phyloP scores from a whole-genome alignment of 2,113 vertebrate species.

The Octodon degus region DNA sequence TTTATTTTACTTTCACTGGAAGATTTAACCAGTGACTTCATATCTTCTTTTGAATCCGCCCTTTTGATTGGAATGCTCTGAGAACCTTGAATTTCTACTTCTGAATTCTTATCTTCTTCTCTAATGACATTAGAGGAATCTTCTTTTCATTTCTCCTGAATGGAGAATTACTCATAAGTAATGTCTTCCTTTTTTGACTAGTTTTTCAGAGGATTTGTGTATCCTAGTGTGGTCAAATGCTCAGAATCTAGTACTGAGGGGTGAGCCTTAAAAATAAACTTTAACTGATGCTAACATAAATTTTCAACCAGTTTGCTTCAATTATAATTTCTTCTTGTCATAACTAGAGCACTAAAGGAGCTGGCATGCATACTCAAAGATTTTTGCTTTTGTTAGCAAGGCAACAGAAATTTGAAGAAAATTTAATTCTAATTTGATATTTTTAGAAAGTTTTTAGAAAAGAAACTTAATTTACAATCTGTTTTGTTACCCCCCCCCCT shows the following conservation, averaged over 20 bases:
- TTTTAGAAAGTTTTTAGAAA: conserved; percentile 66
- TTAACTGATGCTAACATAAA: conserved; percentile 52
- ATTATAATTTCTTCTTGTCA: conserved; percentile 63
- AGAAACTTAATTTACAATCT: conserved; percentile 77
- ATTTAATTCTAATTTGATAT: conserved; percentile 57
- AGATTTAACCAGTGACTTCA: conserved; percentile 71
- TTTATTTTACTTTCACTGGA: conserved; percentile 72
- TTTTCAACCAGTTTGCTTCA: conserved; percentile 76
- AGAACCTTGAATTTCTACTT: conserved; percentile 68
- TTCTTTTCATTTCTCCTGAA: conserved; percentile 79
- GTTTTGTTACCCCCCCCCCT: not conserved
- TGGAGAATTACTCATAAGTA: conserved; percentile 76
- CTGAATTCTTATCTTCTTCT: conserved; percentile 62
- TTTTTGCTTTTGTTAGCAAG: conserved; percentile 62
- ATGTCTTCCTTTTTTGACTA: conserved; percentile 57
- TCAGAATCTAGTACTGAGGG: conserved; percentile 67
- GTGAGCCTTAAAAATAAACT: conserved; percentile 63
- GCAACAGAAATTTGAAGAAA: conserved; percentile 68
- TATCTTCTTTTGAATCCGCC: conserved; percentile 68
- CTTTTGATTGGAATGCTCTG: conserved; percentile 66
- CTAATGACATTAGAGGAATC: conserved; percentile 70
- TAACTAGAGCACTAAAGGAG: conserved; percentile 61
- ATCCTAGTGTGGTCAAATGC: conserved; percentile 8
- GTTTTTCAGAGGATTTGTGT: conserved; percentile 36
- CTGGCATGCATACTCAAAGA: conserved; percentile 64